Base-by-base conservation (phyloP, 1,140 invertebrate genomes). In the Trachymyrmex septentrionalis region DNA sequence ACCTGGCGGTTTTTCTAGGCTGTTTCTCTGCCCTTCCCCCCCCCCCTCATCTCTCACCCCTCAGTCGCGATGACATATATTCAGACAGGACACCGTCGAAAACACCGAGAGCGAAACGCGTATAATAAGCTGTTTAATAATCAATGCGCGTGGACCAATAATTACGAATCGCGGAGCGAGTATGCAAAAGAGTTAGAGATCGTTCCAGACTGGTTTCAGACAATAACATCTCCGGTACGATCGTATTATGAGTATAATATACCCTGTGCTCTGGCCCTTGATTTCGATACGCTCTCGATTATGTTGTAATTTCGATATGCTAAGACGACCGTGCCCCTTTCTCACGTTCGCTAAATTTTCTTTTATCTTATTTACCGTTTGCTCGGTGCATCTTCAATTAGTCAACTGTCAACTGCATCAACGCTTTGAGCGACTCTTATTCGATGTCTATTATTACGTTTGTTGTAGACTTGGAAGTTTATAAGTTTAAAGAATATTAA, bases 291-390 rank as follows among this genome's bases (percentile, higher is more conserved):
- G 92, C 92, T 92, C 91, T 92, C 92, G 94, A 95, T 95, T 94
- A 95, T 93, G 92, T 94, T 85, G 93, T 92, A 94, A 95, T 95
- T 95, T 95, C 93, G 94, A 95, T 95, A 95, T 94, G 95, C 94
- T 93, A 92, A 93, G 92, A 55, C 66, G 67, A 75, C 67, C 85
- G 89, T 86, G 61, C 71, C 86, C 80, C 86, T 92, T 93, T 93
- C 92, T 91, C 91, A 93, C 92, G 92, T 93, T 92, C 92, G 77
- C 87, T 53, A 61, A 85, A 86, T 82, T 77, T 81, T 71, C 59
- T 81, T 84, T 75, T 86, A 82, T 88, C 64, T 85, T 78, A 85
- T 80, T 73, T 66, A 72, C 21, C 21, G n/a, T 75, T 38, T 2
- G 48, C 77, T 55, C 63, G 80, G 44, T 61, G 55, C 57, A 75